Percentiles rank a stretch among this genome's conserved stretches.
Evolutionary conservation across 2,888 invertebrate genomes (phyloP).

Genomic region (Sesia bembeciformis): DNA sequence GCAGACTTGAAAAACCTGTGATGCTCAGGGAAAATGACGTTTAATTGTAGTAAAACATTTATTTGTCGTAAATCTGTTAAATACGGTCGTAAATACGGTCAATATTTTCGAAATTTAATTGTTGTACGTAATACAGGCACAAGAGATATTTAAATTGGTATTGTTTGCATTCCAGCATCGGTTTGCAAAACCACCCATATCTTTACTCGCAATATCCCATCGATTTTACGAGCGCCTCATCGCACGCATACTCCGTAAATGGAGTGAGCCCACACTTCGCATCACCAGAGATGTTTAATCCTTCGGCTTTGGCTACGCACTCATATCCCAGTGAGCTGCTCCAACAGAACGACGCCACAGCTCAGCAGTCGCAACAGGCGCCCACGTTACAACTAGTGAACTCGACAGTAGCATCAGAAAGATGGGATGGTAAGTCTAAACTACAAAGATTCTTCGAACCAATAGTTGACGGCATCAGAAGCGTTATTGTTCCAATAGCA

Average conservation of each 20-base stretch:
- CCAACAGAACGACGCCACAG: conserved; percentile 59
- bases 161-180: conserved; percentile 65
- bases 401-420: conserved; percentile 58
- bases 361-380: conserved; percentile 71
- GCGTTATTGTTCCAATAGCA: conserved; percentile 53
- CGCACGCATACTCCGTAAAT: conserved; percentile 69
- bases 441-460: conserved; percentile 63
- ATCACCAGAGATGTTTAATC: conserved; percentile 63
- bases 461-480: conserved; percentile 46
- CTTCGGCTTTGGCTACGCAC: conserved; percentile 52
- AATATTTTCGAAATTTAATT: neutral
- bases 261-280: conserved; percentile 67
- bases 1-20: no score
- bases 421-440: conserved; percentile 72
- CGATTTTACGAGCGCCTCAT: conserved; percentile 70
- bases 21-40: no score
- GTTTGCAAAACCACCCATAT: conserved; percentile 68
- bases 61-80: no score
- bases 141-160: neutral
- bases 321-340: conserved; percentile 56
- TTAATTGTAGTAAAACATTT: no score
- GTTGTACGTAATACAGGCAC: conserved; percentile 1
- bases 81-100: no score
- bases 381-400: conserved; percentile 51
- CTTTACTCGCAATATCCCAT: conserved; percentile 71